Conservation (phyloP, 2,113 vertebrate species). For the Cinclus cinclus region DNA sequence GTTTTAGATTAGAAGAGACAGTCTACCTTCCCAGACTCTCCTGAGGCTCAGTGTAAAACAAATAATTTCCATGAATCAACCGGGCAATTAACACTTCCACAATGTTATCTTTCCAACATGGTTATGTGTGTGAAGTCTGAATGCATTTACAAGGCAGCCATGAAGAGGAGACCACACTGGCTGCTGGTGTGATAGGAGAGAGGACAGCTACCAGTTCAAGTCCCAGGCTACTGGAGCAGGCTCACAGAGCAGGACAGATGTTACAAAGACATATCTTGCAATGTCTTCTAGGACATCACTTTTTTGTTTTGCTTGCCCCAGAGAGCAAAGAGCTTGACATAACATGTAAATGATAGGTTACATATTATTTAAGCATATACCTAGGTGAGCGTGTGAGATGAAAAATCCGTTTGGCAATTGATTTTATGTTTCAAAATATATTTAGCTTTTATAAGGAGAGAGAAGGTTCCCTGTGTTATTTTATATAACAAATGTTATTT, state of each 20-base stretch:
- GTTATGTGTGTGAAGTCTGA: not conserved
- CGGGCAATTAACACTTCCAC: not conserved
- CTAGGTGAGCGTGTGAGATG: not conserved
- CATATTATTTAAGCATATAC: not conserved
- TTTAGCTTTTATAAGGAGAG: not conserved
- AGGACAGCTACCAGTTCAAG: not conserved
- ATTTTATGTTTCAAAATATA: not conserved
- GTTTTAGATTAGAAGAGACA: not conserved
- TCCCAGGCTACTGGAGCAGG: not conserved
- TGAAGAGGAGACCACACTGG: not conserved
- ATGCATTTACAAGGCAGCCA: not conserved
- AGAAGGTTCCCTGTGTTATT: not conserved
- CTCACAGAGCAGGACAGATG: not conserved
- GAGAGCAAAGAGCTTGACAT: not conserved
- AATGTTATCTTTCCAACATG: not conserved
- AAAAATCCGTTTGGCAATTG: not conserved
- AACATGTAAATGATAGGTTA: not conserved
- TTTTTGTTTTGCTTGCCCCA: not conserved
- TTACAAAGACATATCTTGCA: not conserved
- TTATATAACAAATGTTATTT: no score
- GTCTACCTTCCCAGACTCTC: not conserved
- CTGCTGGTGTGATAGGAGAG: not conserved
- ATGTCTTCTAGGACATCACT: not conserved
- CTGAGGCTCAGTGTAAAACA: not conserved
- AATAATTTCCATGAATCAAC: not conserved